Evolutionary conservation across 2,797 vertebrate genomes (phyloP).

Genomic region (Sebastes minor): DNA sequence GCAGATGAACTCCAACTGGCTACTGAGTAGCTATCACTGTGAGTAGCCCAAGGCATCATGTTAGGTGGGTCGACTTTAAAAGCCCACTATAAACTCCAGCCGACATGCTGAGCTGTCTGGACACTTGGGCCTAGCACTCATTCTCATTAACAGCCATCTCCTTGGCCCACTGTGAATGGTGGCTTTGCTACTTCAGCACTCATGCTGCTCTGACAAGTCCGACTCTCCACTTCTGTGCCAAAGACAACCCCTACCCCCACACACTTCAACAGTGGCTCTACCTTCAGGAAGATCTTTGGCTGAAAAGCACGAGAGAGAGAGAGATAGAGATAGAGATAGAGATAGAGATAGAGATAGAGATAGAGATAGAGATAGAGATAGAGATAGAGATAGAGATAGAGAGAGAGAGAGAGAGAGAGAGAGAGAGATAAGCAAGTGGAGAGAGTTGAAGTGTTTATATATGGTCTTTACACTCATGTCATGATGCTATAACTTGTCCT

Average conservation of each 20-base stretch:
- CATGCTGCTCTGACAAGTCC: background rate
- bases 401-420: background rate
- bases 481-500: background rate
- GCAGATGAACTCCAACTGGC: conserved; percentile 21
- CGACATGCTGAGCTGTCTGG: conserved; percentile 19
- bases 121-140: conserved; percentile 4
- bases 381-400: background rate
- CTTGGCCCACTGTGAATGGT: conserved; percentile 6
- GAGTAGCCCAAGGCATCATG: background rate
- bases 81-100: conserved; percentile 1
- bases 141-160: conserved; percentile 40
- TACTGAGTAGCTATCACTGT: conserved; percentile 15
- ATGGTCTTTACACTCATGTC: background rate
- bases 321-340: background rate
- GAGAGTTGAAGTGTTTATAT: background rate
- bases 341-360: background rate
- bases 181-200: conserved; percentile 19
- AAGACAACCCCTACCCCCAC: background rate
- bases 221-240: background rate
- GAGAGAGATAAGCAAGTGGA: background rate
- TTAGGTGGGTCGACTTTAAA: conserved; percentile 4
- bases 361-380: background rate
- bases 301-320: background rate
- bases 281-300: background rate
- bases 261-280: background rate